A percentile compares a stretch with the other conserved stretches of the same genome.
Conservation (phyloP, 2,113 vertebrate genomes). For the Rhipidura dahli region DNA sequence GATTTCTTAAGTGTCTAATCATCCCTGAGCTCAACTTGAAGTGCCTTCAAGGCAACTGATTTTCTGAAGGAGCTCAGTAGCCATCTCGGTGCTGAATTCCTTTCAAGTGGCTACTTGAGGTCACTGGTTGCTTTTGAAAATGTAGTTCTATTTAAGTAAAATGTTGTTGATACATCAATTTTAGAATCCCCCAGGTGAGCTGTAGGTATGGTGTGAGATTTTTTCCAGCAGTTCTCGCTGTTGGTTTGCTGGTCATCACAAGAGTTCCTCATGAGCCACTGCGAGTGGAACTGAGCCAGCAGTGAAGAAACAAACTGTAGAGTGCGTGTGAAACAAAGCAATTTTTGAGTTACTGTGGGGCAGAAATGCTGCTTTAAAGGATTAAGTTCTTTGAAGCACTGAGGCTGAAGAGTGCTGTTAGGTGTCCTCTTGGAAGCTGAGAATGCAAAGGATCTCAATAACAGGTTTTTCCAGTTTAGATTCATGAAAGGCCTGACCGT, state of each 20-base stretch:
- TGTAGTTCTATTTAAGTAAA: neutral
- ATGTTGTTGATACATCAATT: neutral
- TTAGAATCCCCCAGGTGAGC: neutral
- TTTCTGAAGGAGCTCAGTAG: neutral
- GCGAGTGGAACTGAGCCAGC: neutral
- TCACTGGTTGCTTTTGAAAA: neutral
- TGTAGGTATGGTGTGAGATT: neutral
- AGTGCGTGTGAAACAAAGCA: neutral
- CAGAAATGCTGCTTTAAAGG: neutral
- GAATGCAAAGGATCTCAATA: neutral
- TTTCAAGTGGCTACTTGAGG: neutral
- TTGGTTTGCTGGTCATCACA: neutral
- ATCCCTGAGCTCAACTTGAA: neutral
- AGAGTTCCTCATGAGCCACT: neutral
- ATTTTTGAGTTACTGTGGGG: neutral
- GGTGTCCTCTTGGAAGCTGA: neutral
- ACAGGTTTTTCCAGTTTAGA: constrained; percentile 38
- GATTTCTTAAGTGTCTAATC: neutral
- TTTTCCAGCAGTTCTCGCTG: neutral
- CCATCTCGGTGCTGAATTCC: neutral
- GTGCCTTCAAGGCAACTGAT: neutral
- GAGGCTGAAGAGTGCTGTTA: neutral
- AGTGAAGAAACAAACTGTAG: neutral
- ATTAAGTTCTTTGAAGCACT: neutral
- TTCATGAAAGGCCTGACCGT: neutral